Conservation (phyloP, 2,113 vertebrate genomes). For the Eira barbara region DNA sequence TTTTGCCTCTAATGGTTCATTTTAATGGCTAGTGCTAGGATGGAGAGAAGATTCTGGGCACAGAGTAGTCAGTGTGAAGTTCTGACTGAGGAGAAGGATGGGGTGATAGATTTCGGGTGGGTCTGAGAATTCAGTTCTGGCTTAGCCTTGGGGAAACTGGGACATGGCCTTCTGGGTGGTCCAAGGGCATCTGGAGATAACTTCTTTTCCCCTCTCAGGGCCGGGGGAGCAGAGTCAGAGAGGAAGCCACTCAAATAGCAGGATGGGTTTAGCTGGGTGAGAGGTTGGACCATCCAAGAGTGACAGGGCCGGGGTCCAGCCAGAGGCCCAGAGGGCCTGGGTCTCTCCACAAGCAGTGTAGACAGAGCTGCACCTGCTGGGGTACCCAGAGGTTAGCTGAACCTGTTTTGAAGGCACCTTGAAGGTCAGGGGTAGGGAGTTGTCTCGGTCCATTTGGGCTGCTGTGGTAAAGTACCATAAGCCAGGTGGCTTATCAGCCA, state of each 20-base stretch:
- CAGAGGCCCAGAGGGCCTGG: fast-evolving
- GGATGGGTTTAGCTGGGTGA: not conserved
- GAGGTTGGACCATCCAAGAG: not conserved
- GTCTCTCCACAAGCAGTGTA: slow-evolving; percentile 90
- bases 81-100: too few species aligned
- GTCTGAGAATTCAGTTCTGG: not conserved
- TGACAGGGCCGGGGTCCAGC: not conserved
- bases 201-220: not conserved
- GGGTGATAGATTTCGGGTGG: fast-evolving
- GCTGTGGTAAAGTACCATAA: not conserved
- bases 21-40: not conserved
- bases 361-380: slow-evolving; percentile 87
- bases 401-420: slow-evolving; percentile 92
- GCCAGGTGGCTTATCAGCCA: not conserved
- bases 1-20: not conserved
- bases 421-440: slow-evolving; percentile 88
- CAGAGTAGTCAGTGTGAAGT: not conserved
- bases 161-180: not conserved
- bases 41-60: not conserved
- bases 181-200: not conserved
- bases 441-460: not conserved
- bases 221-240: not conserved
- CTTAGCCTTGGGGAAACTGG: not conserved
- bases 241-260: not conserved
- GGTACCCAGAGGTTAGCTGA: slow-evolving; percentile 91